Conservation (phyloP, 2,113 vertebrate genomes). For the Sylvilagus bachmani region DNA sequence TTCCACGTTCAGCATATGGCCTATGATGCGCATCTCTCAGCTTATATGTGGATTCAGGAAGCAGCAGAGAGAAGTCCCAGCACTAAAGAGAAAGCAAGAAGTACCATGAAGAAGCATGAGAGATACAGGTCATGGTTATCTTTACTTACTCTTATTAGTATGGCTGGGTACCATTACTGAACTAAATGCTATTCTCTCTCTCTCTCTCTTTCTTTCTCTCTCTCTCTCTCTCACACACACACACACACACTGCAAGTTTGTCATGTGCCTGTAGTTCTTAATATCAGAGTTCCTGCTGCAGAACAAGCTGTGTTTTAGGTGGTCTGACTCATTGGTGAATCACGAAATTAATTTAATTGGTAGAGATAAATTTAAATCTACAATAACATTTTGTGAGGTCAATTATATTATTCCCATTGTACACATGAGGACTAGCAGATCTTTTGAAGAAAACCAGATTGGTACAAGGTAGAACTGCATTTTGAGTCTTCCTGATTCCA, state of each 20-base stretch:
- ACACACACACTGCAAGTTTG: neutral
- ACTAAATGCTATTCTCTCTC: neutral
- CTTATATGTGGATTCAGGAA: neutral
- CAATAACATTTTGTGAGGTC: neutral
- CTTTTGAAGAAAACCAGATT: neutral
- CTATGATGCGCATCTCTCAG: neutral
- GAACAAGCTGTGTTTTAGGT: neutral
- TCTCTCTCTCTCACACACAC: neutral
- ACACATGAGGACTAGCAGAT: neutral
- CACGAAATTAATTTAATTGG: conserved; percentile 23
- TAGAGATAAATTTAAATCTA: conserved; percentile 41
- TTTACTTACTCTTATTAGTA: neutral
- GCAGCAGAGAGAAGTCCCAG: neutral
- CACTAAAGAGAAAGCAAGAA: neutral
- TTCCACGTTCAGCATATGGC: neutral
- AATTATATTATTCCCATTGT: neutral
- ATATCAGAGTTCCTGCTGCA: neutral
- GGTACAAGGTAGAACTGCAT: neutral
- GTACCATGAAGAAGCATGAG: neutral
- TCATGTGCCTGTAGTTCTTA: neutral
- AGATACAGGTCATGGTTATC: neutral
- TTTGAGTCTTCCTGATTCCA: neutral
- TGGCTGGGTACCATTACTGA: neutral
- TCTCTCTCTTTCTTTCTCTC: too few relatives aligned
- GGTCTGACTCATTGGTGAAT: conserved; percentile 14